Evolutionary conservation across 2,113 vertebrate genomes (phyloP).

Genomic region (Pituophis catenifer): DNA sequence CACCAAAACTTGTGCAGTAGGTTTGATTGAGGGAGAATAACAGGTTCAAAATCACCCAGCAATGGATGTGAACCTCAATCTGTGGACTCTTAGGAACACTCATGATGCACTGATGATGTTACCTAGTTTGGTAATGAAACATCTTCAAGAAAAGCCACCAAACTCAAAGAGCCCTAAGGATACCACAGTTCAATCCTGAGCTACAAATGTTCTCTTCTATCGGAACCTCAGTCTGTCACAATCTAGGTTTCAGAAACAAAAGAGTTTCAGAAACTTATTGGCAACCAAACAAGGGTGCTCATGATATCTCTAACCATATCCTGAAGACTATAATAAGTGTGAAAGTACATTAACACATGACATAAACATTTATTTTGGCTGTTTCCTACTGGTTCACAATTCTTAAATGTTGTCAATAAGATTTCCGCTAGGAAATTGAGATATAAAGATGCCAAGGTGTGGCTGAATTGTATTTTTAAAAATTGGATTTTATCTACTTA

Average conservation of each 20-base stretch:
- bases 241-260: background rate
- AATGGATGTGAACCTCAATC: background rate
- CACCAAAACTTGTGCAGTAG: background rate
- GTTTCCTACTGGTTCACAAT: background rate
- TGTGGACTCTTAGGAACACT: too few species aligned
- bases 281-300: background rate
- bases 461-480: background rate
- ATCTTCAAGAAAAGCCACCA: background rate
- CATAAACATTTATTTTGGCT: background rate
- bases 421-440: background rate
- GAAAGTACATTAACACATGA: background rate
- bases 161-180: background rate
- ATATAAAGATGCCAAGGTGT: background rate
- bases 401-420: background rate
- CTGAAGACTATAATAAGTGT: background rate
- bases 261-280: background rate
- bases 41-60: background rate
- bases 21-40: background rate
- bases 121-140: background rate
- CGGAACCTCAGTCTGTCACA: background rate
- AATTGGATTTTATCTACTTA: background rate
- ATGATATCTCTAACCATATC: background rate
- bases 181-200: background rate
- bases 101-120: too few species aligned
- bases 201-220: background rate